Evolutionary conservation across 2,113 vertebrate genomes (phyloP), one percentile per base, ranked within the genome.

Genomic region (Cyanocitta stelleri): DNA sequence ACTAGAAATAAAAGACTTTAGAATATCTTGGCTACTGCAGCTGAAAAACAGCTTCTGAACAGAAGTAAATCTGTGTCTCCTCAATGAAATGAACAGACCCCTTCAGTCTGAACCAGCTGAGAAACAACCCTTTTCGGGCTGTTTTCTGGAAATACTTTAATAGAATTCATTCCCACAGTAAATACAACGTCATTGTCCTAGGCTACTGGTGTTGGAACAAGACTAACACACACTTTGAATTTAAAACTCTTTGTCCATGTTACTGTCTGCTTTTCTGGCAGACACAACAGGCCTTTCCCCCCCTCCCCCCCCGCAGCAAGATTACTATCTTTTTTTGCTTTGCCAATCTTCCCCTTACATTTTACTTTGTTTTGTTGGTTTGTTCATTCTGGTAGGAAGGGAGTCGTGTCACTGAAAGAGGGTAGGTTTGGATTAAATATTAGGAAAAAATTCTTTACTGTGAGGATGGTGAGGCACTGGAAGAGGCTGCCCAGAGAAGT

Each of bases 1-100:
- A 55, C 51, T 18, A 61, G 82, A 91, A 96, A 91, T n/a, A 94
- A 93, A 94, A 83, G 87, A 26, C 35, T 91, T 93, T 20, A 37
- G 74, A 85, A 22, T 61, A 41, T 23, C 32, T 66, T 59, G 46
- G 59, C 44, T 74, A 43, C 8, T 15, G 21, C 39, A 43, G 52
- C 56, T 71, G 79, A 83, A 71, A 89, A 83, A 9, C 46, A 75
- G 73, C 39, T 90, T 74, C 41, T 63, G 51, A 86, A 69, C 13
- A 11, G 59, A 67, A 86, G 76, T 13, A 81, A 78, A 81, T 62
- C 79, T 61, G 27, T 51, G 41, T 33, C 23, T 69, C n/a, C 24
- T 74, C 8, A 30, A 23, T 43, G 48, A 74, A 85, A 81, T 43
- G 21, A 94, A 92, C 35, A 80, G 88, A 62, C 3, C 27, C 54